Percentiles rank a stretch among this genome's conserved stretches.
These are phyloP conservation scores for Gnatocerus cornutus DNA, from an alignment of 2,888 invertebrate species.

Conservation along the genomic window DNA sequence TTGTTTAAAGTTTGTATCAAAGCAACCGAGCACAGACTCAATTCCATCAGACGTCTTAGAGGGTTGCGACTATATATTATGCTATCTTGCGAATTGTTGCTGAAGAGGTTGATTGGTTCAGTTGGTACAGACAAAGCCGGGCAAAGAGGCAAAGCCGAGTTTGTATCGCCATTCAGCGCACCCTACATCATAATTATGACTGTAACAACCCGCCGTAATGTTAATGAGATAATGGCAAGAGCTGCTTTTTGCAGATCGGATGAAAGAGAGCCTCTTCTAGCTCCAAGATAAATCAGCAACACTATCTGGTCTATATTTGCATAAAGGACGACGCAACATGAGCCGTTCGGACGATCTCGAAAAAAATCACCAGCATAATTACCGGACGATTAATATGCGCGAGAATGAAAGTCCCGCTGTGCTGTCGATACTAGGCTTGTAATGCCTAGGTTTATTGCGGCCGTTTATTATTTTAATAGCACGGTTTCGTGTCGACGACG, in stretches of 20 bases:
- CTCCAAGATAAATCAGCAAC: conserved; percentile 56
- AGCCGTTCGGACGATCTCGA: conserved; percentile 55
- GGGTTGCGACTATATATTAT: conserved; percentile 52
- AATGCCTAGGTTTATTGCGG: conserved; percentile 68
- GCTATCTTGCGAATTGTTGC: conserved; percentile 62
- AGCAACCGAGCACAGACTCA: conserved; percentile 58
- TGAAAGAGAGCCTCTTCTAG: conserved; percentile 35
- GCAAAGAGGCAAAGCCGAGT: conserved; percentile 57
- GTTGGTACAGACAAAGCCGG: conserved; percentile 63
- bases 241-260: neutral
- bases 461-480: conserved; percentile 69
- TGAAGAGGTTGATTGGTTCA: conserved; percentile 64
- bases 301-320: conserved; percentile 60
- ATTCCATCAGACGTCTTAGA: conserved; percentile 64
- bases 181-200: conserved; percentile 60
- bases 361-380: conserved; percentile 64
- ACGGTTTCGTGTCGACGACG: conserved; percentile 64
- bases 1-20: conserved; percentile 63
- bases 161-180: conserved; percentile 38
- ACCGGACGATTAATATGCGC: conserved; percentile 68
- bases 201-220: conserved; percentile 34
- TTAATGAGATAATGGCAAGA: conserved; percentile 32
- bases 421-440: conserved; percentile 67
- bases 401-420: conserved; percentile 64
- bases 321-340: conserved; percentile 58